Evolutionary conservation across 2,113 vertebrate genomes (phyloP).

Genomic region (Etheostoma spectabile): DNA sequence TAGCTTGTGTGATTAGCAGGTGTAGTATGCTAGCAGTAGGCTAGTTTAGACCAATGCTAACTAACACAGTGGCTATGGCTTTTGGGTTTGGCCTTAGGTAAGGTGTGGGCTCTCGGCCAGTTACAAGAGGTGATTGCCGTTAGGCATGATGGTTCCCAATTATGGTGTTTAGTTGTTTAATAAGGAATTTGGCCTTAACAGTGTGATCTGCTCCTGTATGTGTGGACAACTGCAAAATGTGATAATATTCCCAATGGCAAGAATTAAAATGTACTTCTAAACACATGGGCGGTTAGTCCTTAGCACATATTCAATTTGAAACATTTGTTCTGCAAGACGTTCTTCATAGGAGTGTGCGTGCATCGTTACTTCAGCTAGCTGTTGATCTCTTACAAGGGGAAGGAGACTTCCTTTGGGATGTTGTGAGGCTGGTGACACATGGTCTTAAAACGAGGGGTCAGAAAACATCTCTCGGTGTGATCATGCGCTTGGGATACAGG

Average conservation of each 20-base stretch:
- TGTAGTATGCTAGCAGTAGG: conserved; percentile 13
- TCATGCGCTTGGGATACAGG: too few species aligned
- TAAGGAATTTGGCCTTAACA: conserved; percentile 34
- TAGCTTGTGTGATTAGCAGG: background rate
- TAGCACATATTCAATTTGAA: too few species aligned
- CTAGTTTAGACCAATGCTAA: conserved; percentile 68
- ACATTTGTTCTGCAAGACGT: conserved; percentile 15
- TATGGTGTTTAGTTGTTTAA: too few species aligned
- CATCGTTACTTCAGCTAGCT: conserved; percentile 60
- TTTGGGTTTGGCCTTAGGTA: conserved; percentile 37
- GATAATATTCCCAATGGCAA: conserved; percentile 24
- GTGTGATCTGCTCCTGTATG: conserved; percentile 44
- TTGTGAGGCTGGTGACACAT: conserved; percentile 53
- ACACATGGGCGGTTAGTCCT: too few species aligned
- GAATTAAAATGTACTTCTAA: background rate
- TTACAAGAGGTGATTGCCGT: background rate
- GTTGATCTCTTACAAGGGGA: conserved; percentile 39
- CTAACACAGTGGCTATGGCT: conserved; percentile 55
- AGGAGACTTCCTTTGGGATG: conserved; percentile 46
- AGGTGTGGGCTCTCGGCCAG: rapidly evolving
- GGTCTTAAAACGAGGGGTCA: too few species aligned
- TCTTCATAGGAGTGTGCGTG: conserved; percentile 49
- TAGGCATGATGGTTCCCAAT: too few species aligned
- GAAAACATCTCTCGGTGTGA: too few species aligned
- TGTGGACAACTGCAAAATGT: background rate